Conservation (phyloP, 2,113 vertebrate species). For the Junco hyemalis region DNA sequence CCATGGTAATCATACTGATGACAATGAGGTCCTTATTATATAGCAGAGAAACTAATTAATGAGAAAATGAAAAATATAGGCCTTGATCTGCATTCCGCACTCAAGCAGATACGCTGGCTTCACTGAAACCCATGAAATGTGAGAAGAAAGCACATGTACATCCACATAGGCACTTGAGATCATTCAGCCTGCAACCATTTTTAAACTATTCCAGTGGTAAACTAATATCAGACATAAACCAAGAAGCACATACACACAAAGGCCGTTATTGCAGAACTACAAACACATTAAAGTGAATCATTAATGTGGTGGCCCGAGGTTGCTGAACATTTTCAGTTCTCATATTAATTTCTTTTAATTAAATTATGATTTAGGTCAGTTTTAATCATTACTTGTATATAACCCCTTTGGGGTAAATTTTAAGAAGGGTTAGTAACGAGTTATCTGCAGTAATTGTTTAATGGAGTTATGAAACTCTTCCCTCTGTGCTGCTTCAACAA, state of each 20-base stretch:
- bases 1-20: neutral
- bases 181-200: neutral
- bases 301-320: conserved; percentile 45
- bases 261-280: neutral
- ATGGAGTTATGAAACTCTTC: neutral
- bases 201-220: neutral
- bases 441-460: conserved; percentile 29
- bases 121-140: neutral
- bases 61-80: conserved; percentile 11
- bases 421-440: conserved; percentile 33
- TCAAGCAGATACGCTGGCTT: neutral
- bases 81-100: neutral
- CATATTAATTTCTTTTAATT: conserved; percentile 66
- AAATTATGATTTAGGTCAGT: conserved; percentile 65
- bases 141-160: neutral
- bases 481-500: neutral
- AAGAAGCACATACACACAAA: neutral
- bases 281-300: conserved; percentile 51
- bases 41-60: conserved; percentile 22
- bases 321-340: conserved; percentile 18
- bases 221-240: conserved; percentile 18
- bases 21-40: neutral
- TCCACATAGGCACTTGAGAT: neutral
- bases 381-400: conserved; percentile 63
- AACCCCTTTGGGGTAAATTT: conserved; percentile 34